A percentile compares a stretch with the other conserved stretches of the same genome.
Conservation (phyloP, 2,797 vertebrate genomes). For the Champsocephalus esox region DNA sequence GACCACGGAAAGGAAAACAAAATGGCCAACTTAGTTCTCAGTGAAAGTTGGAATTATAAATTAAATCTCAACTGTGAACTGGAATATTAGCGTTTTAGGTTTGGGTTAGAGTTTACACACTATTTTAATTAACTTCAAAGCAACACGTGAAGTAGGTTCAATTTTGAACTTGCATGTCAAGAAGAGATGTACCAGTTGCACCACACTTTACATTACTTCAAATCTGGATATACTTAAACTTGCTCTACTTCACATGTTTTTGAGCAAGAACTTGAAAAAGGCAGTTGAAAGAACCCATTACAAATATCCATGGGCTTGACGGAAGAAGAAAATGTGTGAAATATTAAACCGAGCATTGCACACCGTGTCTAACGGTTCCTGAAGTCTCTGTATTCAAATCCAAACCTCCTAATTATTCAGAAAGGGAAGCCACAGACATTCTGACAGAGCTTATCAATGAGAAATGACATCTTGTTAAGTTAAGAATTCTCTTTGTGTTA, state of each 20-base stretch:
- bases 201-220: conserved; percentile 32
- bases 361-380: conserved; percentile 73
- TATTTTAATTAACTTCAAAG: conserved; percentile 28
- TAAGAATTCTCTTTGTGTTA: conserved; percentile 89
- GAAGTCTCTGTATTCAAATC: conserved; percentile 83
- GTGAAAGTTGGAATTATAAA: conserved; percentile 32
- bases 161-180: conserved; percentile 41
- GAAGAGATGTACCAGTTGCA: conserved; percentile 37
- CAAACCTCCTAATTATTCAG: conserved; percentile 83
- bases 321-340: conserved; percentile 72
- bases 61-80: conserved; percentile 18
- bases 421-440: conserved; percentile 70
- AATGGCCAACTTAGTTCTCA: conserved; percentile 26
- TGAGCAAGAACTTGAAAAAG: conserved; percentile 62
- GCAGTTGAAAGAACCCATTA: conserved; percentile 71
- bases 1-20: conserved; percentile 33
- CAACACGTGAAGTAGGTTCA: conserved; percentile 22
- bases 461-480: conserved; percentile 86
- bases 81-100: conserved; percentile 12
- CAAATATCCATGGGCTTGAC: conserved; percentile 71
- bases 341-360: conserved; percentile 79
- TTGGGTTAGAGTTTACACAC: neutral
- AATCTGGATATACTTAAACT: conserved; percentile 51
- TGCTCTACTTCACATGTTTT: conserved; percentile 50
- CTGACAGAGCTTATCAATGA: conserved; percentile 82